Evolutionary conservation across 2,888 invertebrate species (phyloP), one percentile per base, ranked within the genome.

Genomic region (Lepeophtheirus nordmannii): DNA sequence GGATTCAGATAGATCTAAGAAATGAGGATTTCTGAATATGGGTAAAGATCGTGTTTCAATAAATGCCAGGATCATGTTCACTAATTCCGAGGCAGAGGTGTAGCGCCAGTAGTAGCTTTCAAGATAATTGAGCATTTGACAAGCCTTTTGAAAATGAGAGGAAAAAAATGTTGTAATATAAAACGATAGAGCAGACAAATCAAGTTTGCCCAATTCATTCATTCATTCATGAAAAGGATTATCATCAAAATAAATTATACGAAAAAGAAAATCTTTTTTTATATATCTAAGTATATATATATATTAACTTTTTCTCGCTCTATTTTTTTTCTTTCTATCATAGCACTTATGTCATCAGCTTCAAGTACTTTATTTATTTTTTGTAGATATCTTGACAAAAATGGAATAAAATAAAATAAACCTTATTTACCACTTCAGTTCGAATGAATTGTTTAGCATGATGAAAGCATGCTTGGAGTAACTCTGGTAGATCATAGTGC

Each of bases 61-160:
- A 76, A 88, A 92, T 23, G 88, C 86, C 69, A 92, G 79, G 72
- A 92, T 91, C 89, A 91, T 91, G 77, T 92, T 91, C 70, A 92
- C 90, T 73, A 92, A 79, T 76, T 92, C 91, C 37, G 89, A 88
- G 60, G 91, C 92, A 67, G 91, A 91, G 41, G 89, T 90, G 76
- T 92, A 92, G 69, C 92, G 83, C 92, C 92, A 92, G 76, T 89
- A 91, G 77, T 92, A 92, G 76, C 91, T 92, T 76, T 92, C 92
- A 74, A 92, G 78, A 58, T 89, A 87, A 76, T 87, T 87, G 67
- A 92, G 80, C 92, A 92, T 92, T 70, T 85, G 84, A 77, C 91
- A 91, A n/a, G 85, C 84, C 85, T 85, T n/a, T n/a, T 75, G 46
- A 75, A 74, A 66, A 66, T 14, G 8, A 46, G 8, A 17, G 65